Evolutionary conservation across 53 echinoderm and acorn worm species (phyloP), one percentile per base, ranked within the genome.

Genomic region (Echinarachnius parma): DNA sequence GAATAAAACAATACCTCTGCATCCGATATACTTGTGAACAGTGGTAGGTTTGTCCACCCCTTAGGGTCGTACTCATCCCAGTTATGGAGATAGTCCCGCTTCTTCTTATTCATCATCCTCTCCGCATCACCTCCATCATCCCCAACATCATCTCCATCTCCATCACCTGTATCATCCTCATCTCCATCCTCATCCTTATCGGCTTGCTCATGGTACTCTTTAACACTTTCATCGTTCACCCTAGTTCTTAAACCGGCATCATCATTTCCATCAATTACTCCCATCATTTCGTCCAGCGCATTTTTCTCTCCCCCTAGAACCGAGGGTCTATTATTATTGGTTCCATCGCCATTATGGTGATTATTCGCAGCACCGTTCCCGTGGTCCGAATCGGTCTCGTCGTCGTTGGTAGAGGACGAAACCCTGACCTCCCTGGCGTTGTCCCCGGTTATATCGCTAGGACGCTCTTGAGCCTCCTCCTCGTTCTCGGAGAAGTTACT

Each of bases 11-110:
- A n/a, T 22, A 68, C 68, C 68, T 68, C 68, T 50, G 53, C 23
- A 14, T 68, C 30, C 3, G 21, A 19, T 10, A 21, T 8, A 52
- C 33, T 21, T 3, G 31, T 33, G 8, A 50, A 28, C n/a, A 81
- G 26, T 3, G 74, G 81, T 4, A 81, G 58, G 5, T n/a, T 24
- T 46, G 42, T 50, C 81, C 81, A 81, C 22, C 67, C 75, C 1
- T 37, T 22, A 5, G 45, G 63, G 27, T 81, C 64, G 16, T 37
- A 36, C n/a, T 81, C 81, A 63, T 81, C 29, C 81, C 81, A 81
- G 14, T 75, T 30, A 33, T 68, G 29, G 16, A 18, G 31, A 34
- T 32, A 8, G 2, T 62, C 7, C 8, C 24, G 20, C 14, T 13
- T 66, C 20, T 32, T 34, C 7, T 13, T 13, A 9, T 13, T 39